Percentiles rank a stretch among this genome's conserved stretches.
Evolutionary conservation across 1,140 invertebrate genomes (phyloP).

Genomic region (Eumaeus atala): DNA sequence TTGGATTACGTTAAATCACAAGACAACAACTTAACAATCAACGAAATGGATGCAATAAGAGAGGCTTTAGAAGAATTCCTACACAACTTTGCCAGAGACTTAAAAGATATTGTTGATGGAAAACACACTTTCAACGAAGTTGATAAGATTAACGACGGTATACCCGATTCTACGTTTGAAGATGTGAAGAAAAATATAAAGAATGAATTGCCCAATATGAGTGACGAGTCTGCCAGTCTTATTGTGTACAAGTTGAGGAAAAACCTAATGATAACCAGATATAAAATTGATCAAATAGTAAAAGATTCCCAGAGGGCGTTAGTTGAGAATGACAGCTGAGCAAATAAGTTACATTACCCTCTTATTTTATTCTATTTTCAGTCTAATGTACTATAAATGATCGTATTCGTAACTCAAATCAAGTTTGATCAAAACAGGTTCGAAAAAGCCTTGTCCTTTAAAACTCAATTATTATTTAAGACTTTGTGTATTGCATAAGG

Average conservation of each 20-base stretch:
- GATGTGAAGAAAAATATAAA: constrained; percentile 29
- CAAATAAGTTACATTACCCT: too few species aligned
- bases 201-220: constrained; percentile 29
- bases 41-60: constrained; percentile 27
- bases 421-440: too few species aligned
- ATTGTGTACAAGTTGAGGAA: constrained; percentile 31
- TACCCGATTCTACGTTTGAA: constrained; percentile 31
- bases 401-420: too few species aligned
- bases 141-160: constrained; percentile 29
- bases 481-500: too few species aligned
- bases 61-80: constrained; percentile 30
- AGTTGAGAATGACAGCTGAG: background rate
- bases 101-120: constrained; percentile 29
- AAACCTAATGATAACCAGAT: constrained; percentile 28
- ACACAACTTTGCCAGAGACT: constrained; percentile 29
- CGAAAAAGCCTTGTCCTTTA: too few species aligned
- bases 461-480: too few species aligned
- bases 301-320: constrained; percentile 17
- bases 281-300: constrained; percentile 32
- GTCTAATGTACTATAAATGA: too few species aligned
- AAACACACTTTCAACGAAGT: constrained; percentile 13
- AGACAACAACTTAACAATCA: constrained; percentile 24
- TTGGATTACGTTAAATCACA: constrained; percentile 26
- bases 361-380: too few species aligned
- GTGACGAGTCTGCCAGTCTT: constrained; percentile 24